These are phyloP conservation scores for Styela clava DNA, from an alignment of 23 tunicate species.

Conservation along the genomic window DNA sequence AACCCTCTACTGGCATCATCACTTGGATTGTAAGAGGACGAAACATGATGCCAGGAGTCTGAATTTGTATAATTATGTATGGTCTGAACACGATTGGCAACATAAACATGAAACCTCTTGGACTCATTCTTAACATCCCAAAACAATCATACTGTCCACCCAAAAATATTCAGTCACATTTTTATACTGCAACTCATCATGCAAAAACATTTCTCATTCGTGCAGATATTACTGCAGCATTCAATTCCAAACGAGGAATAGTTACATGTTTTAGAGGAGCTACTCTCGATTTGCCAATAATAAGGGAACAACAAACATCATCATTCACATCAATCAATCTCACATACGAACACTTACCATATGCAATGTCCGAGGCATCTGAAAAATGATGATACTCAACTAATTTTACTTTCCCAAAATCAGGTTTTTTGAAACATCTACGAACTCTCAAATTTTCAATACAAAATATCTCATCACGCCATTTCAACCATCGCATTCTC, in stretches of 20 bases:
- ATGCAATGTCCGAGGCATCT: slow-evolving; percentile 50
- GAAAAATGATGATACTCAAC: slow-evolving; percentile 41
- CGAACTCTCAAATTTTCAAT: slow-evolving; percentile 18
- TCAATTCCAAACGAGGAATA: slow-evolving; percentile 43
- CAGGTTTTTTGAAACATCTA: slow-evolving; percentile 35
- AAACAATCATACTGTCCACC: slow-evolving; percentile 57
- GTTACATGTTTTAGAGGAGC: slow-evolving; percentile 40
- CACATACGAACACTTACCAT: slow-evolving; percentile 48
- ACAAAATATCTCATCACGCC: slow-evolving; percentile 3
- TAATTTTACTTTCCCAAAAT: slow-evolving; percentile 5
- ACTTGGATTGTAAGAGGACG: slow-evolving; percentile 35
- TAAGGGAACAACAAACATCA: slow-evolving; percentile 30
- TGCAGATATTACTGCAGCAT: slow-evolving; percentile 42
- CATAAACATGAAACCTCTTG: slow-evolving; percentile 41
- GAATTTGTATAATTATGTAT: slow-evolving; percentile 29
- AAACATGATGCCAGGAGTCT: slow-evolving; percentile 42
- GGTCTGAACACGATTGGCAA: slow-evolving; percentile 48
- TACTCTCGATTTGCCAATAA: slow-evolving; percentile 43
- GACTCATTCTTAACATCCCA: slow-evolving; percentile 25
- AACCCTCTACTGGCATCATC: slow-evolving; percentile 45
- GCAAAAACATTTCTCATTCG: not conserved
- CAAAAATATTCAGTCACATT: slow-evolving; percentile 26
- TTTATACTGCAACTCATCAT: slow-evolving; percentile 12
- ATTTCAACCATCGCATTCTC: not conserved
- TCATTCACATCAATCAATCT: slow-evolving; percentile 21